Conservation (phyloP, 2,797 vertebrate species). For the Uromys caudimaculatus region DNA sequence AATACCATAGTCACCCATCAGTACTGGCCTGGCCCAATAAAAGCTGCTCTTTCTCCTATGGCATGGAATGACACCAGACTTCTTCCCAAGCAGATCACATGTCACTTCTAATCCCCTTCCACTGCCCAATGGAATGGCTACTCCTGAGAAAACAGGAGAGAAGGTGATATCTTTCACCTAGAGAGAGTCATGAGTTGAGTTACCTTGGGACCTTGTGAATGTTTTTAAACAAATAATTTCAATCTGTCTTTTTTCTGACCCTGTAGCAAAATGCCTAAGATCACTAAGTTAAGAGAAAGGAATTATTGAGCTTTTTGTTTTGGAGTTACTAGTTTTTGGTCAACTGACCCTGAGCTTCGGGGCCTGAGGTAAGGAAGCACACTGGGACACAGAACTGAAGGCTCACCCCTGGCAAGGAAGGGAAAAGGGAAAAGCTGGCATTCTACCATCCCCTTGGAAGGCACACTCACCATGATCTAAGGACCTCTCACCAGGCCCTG, state of each 20-base stretch:
- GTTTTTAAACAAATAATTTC: constrained; percentile 8
- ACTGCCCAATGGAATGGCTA: background rate
- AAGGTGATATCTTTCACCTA: background rate
- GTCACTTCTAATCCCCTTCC: background rate
- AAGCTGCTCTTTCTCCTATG: background rate
- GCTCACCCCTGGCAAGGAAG: background rate
- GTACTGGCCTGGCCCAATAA: background rate
- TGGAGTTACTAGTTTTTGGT: background rate
- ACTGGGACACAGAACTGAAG: background rate
- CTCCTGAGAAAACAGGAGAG: background rate
- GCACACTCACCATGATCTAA: background rate
- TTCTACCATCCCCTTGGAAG: background rate
- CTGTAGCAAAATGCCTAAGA: background rate
- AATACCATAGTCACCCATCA: background rate
- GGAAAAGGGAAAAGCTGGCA: background rate
- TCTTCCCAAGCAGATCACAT: background rate
- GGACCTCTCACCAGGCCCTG: background rate
- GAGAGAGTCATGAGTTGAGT: background rate
- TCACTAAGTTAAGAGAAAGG: background rate
- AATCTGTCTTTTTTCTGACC: background rate
- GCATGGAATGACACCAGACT: background rate
- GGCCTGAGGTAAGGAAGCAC: background rate
- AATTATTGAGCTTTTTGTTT: background rate
- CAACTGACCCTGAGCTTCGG: background rate
- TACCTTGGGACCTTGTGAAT: background rate